Conservation (phyloP, 1,140 invertebrate species). For the Aleiodes sp. region DNA sequence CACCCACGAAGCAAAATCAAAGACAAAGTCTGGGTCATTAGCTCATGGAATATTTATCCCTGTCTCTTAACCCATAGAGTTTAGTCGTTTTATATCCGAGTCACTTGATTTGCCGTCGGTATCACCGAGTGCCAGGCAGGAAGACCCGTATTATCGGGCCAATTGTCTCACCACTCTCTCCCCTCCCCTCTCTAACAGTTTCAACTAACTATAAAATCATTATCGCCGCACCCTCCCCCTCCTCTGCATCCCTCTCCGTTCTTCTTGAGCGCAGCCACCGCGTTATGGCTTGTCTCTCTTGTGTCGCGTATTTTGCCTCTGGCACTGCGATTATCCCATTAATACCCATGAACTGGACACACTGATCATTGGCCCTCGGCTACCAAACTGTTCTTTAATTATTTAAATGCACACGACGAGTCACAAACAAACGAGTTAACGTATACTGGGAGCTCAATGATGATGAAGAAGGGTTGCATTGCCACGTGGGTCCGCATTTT, state of each 20-base stretch:
- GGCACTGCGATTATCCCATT: slow-evolving; percentile 62
- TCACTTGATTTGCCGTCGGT: slow-evolving; percentile 62
- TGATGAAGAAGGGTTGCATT: not conserved
- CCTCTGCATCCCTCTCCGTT: slow-evolving; percentile 5
- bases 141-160: slow-evolving; percentile 65
- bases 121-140: slow-evolving; percentile 66
- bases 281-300: not conserved
- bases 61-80: slow-evolving; percentile 43
- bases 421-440: not conserved
- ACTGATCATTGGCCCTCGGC: slow-evolving; percentile 43
- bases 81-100: slow-evolving; percentile 15
- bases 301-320: slow-evolving; percentile 18
- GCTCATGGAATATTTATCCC: slow-evolving; percentile 59
- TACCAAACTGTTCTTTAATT: slow-evolving; percentile 61
- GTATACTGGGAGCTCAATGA: not conserved
- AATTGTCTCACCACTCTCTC: slow-evolving; percentile 59
- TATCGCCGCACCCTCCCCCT: slow-evolving; percentile 54
- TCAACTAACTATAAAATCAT: slow-evolving; percentile 65
- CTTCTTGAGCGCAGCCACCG: not conserved
- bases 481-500: not conserved
- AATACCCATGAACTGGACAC: slow-evolving; percentile 47
- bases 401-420: slow-evolving; percentile 55
- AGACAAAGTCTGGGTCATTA: slow-evolving; percentile 45
- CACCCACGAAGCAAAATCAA: not conserved
- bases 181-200: slow-evolving; percentile 38